Percentiles rank a stretch among this genome's conserved stretches.
Evolutionary conservation across 2,797 vertebrate genomes (phyloP).

Genomic region (Falco novaeseelandiae): DNA sequence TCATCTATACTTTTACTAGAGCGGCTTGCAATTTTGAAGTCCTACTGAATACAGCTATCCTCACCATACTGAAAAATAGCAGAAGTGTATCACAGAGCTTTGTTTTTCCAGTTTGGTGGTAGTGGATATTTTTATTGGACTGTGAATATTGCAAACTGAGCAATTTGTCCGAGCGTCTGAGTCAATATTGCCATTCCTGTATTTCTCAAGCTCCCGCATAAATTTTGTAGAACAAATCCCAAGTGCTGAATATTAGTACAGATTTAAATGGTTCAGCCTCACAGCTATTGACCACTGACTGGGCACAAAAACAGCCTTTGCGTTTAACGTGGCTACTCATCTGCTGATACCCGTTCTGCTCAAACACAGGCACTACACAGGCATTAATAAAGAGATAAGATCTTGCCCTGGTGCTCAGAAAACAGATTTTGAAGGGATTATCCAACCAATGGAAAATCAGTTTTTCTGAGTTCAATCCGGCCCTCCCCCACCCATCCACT

Average conservation of each 20-base stretch:
- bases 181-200: background rate
- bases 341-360: background rate
- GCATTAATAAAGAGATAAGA: background rate
- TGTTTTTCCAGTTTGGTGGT: background rate
- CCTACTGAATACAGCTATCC: background rate
- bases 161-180: background rate
- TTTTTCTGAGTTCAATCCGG: background rate
- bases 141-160: background rate
- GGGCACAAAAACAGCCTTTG: fast-evolving
- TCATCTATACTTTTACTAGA: background rate
- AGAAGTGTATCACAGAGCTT: background rate
- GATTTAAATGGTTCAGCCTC: background rate
- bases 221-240: background rate
- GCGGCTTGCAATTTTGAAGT: background rate
- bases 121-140: background rate
- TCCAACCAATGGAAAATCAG: background rate
- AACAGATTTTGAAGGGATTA: conserved; percentile 35
- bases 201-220: background rate
- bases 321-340: background rate
- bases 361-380: background rate
- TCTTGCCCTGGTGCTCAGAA: background rate
- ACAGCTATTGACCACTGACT: fast-evolving
- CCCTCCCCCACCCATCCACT: background rate
- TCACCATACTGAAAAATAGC: background rate
- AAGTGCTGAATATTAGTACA: background rate